Conservation (phyloP, 2,113 vertebrate genomes). For the Ifrita kowaldi region DNA sequence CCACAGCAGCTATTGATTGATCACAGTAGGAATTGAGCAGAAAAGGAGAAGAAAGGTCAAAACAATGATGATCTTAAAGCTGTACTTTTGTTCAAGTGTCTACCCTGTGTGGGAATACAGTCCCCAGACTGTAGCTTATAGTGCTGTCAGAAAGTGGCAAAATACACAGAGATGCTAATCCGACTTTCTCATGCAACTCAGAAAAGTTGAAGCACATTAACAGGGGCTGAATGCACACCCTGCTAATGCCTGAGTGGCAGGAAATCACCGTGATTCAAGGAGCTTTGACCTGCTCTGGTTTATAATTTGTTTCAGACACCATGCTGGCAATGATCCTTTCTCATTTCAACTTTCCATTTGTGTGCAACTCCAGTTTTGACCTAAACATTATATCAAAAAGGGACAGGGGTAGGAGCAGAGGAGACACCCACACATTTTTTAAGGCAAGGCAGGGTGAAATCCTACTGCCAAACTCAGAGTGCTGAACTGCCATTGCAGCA, state of each 20-base stretch:
- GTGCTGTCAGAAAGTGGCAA: neutral
- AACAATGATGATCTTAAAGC: constrained; percentile 20
- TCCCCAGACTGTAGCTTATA: neutral
- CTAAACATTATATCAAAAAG: neutral
- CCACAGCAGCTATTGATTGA: constrained; percentile 32
- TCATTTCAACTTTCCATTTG: neutral
- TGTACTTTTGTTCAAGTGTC: neutral
- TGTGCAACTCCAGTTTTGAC: neutral
- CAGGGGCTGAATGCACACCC: neutral
- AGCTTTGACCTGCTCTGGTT: neutral
- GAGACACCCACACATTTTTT: accelerated
- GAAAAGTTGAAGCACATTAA: neutral
- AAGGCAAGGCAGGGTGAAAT: neutral
- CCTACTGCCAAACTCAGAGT: accelerated
- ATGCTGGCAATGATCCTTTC: neutral
- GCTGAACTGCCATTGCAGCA: accelerated
- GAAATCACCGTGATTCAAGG: neutral
- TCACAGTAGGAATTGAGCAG: constrained; percentile 7
- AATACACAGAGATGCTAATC: neutral
- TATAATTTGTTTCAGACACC: neutral
- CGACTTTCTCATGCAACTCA: neutral
- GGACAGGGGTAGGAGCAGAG: accelerated
- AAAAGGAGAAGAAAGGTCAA: constrained; percentile 28
- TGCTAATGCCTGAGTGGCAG: neutral
- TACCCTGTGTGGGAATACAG: neutral